Conservation (phyloP, 1,140 invertebrate species). For the Pomacea maculata region DNA sequence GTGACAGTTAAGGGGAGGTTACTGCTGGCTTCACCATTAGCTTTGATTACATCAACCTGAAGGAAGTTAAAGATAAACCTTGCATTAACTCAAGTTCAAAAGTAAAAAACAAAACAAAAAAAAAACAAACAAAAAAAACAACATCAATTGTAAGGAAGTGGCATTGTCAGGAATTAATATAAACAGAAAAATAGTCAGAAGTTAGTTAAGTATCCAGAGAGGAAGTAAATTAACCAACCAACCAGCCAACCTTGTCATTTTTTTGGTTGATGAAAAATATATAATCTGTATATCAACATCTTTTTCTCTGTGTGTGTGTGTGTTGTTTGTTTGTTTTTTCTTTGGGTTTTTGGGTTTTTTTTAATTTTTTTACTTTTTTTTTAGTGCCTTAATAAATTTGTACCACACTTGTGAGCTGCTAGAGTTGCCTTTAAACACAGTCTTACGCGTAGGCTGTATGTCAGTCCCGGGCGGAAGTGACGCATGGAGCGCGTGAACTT, state of each 20-base stretch:
- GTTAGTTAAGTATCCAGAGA: no score
- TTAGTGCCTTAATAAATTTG: not conserved
- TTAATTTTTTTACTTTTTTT: not conserved
- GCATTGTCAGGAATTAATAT: no score
- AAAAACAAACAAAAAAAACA: not conserved
- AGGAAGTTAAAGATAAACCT: not conserved
- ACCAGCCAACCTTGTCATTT: no score
- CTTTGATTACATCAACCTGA: slow-evolving; percentile 47
- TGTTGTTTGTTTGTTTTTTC: no score
- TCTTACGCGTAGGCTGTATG: slow-evolving; percentile 52
- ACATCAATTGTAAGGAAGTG: not conserved
- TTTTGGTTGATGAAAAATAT: no score
- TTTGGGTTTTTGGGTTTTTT: not conserved
- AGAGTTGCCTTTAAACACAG: not conserved
- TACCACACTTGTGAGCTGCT: not conserved
- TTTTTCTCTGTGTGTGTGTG: no score
- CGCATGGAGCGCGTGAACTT: slow-evolving; percentile 47
- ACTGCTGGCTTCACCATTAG: slow-evolving; percentile 39
- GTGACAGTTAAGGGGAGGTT: slow-evolving; percentile 21
- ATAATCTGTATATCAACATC: no score
- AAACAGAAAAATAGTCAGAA: no score
- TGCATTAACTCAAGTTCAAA: not conserved
- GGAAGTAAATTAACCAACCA: not conserved
- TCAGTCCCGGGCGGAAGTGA: slow-evolving; percentile 60
- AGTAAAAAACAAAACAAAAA: no score